Evolutionary conservation across 2,797 vertebrate genomes (phyloP).

Genomic region (Staurois parvus): DNA sequence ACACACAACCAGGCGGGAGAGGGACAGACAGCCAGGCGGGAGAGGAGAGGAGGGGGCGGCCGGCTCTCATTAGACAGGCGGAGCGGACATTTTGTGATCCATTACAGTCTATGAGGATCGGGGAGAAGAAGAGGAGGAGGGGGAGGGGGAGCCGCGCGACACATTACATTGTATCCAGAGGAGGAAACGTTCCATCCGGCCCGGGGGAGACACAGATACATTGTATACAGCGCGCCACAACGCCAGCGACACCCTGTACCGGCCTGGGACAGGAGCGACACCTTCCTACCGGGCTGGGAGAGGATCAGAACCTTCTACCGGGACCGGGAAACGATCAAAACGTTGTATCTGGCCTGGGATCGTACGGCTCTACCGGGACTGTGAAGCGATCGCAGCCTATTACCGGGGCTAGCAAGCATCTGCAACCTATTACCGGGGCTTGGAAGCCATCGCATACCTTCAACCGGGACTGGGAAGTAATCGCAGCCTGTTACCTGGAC

Average conservation of each 20-base stretch:
- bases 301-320: background rate
- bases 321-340: background rate
- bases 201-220: background rate
- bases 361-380: too few relatives aligned
- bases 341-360: too few relatives aligned
- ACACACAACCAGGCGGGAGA: conserved; percentile 10
- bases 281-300: background rate
- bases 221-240: too few relatives aligned
- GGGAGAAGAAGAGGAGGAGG: conserved; percentile 1
- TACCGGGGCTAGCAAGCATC: too few relatives aligned
- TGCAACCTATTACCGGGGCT: too few relatives aligned
- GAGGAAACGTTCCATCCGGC: too few relatives aligned
- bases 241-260: too few relatives aligned
- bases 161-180: conserved; percentile 3
- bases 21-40: background rate
- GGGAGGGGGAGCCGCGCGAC: conserved; percentile 11
- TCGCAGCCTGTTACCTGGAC: too few relatives aligned
- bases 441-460: too few relatives aligned
- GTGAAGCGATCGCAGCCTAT: too few relatives aligned
- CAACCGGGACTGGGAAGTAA: too few relatives aligned
- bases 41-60: conserved; percentile 5
- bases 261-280: too few relatives aligned
- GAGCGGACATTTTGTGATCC: conserved; percentile 51
- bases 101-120: conserved; percentile 53
- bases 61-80: conserved; percentile 50